Percentiles rank a stretch among this genome's conserved stretches.
These are phyloP conservation scores for Uropsilus gracilis DNA, from an alignment of 2,113 vertebrate species.

Conservation along the genomic window DNA sequence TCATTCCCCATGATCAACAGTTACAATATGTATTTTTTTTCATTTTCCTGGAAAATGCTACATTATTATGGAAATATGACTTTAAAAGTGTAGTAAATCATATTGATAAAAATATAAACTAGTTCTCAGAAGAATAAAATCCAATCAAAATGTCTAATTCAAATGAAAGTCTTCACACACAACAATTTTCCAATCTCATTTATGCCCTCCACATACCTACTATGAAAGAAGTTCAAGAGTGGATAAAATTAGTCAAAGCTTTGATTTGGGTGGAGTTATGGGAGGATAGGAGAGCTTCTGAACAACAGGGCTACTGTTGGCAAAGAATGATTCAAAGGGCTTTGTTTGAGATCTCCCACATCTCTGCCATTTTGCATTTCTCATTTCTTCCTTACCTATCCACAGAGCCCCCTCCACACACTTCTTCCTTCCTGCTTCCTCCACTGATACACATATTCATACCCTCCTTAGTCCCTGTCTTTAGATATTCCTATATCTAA, in stretches of 20 bases:
- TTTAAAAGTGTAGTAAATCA: slow-evolving; percentile 63
- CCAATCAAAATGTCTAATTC: slow-evolving; percentile 44
- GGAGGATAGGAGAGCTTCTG: not conserved
- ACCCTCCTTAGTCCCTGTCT: not conserved
- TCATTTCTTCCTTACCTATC: not conserved
- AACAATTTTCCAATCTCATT: not conserved
- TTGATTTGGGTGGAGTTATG: not conserved
- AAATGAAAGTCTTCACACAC: not conserved
- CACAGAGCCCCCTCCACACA: not conserved
- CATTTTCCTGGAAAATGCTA: slow-evolving; percentile 43
- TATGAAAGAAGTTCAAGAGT: not conserved
- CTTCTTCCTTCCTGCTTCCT: not conserved
- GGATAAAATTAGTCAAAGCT: not conserved
- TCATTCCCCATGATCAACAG: slow-evolving; percentile 16
- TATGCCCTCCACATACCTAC: not conserved
- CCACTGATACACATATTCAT: not conserved
- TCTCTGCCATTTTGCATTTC: not conserved
- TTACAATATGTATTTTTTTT: slow-evolving; percentile 44
- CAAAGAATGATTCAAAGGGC: not conserved
- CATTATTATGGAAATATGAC: slow-evolving; percentile 40
- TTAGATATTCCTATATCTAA: not conserved
- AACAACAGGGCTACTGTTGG: not conserved
- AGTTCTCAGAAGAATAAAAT: slow-evolving; percentile 17
- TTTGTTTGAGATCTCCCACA: not conserved
- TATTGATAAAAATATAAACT: slow-evolving; percentile 61